Evolutionary conservation across 2,888 invertebrate genomes (phyloP).

Genomic region (Diarsia rubi): DNA sequence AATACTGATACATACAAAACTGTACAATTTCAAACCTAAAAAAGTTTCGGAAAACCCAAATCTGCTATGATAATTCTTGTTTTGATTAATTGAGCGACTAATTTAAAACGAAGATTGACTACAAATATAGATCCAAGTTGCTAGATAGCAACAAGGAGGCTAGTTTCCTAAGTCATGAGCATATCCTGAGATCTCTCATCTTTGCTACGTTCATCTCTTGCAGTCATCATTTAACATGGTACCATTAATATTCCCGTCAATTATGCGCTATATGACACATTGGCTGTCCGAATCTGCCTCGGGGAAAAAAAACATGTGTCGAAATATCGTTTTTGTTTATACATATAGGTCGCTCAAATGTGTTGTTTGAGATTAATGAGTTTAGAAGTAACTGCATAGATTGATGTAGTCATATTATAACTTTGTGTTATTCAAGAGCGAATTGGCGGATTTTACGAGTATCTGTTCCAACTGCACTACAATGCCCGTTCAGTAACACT

Average conservation of each 20-base stretch:
- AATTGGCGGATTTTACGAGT: background rate
- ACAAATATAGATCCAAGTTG: too few species aligned
- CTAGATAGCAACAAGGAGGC: background rate
- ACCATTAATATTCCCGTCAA: conserved; percentile 58
- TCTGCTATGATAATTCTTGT: background rate
- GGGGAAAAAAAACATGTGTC: conserved; percentile 33
- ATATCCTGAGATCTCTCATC: background rate
- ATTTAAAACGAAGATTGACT: background rate
- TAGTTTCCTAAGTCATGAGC: background rate
- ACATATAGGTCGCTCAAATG: background rate
- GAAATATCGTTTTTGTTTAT: conserved; percentile 10
- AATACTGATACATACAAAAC: too few species aligned
- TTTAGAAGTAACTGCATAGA: background rate
- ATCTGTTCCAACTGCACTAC: conserved; percentile 20
- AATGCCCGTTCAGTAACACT: background rate
- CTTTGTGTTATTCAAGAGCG: background rate
- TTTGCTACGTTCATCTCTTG: background rate
- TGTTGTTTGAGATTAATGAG: conserved; percentile 12
- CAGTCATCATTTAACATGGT: conserved; percentile 18
- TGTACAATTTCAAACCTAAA: too few species aligned
- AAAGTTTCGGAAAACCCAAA: background rate
- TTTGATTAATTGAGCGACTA: background rate
- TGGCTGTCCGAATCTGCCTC: conserved; percentile 20
- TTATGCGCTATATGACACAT: conserved; percentile 51
- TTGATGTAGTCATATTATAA: background rate